These are phyloP conservation scores for Xiphophorus maculatus DNA, from an alignment of 2,113 vertebrate genomes.

Conservation along the genomic window DNA sequence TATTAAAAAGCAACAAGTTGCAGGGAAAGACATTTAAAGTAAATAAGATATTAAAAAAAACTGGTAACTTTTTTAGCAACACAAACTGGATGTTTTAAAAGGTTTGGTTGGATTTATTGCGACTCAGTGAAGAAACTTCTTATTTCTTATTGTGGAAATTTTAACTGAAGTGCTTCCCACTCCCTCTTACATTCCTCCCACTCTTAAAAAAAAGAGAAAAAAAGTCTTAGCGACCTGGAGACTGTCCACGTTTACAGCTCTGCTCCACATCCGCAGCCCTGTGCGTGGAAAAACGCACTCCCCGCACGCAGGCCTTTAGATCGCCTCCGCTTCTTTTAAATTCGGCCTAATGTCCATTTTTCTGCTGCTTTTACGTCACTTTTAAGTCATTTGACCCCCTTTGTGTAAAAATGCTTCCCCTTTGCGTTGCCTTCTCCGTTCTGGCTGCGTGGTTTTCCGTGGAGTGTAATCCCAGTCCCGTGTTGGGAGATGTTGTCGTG, in stretches of 20 bases:
- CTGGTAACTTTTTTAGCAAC: not conserved
- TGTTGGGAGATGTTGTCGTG: slow-evolving; percentile 89
- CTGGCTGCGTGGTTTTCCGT: slow-evolving; percentile 53
- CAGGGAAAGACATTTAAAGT: no score
- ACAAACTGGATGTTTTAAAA: not conserved
- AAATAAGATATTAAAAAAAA: not conserved
- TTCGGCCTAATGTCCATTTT: not conserved
- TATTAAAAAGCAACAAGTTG: not conserved
- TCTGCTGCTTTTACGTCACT: not conserved
- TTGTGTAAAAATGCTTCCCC: slow-evolving; percentile 54
- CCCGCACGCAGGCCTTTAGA: not conserved
- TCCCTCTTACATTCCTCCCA: slow-evolving; percentile 43
- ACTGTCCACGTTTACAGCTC: slow-evolving; percentile 76
- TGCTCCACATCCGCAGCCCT: slow-evolving; percentile 41
- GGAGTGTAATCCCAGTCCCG: slow-evolving; percentile 84
- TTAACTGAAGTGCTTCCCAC: slow-evolving; percentile 8
- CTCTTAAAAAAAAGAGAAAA: slow-evolving; percentile 14
- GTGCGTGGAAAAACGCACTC: not conserved
- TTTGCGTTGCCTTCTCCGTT: slow-evolving; percentile 57
- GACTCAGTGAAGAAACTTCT: slow-evolving; percentile 7
- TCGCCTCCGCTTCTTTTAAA: not conserved
- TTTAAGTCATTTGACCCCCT: not conserved
- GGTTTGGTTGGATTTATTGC: not conserved
- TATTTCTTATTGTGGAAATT: not conserved
- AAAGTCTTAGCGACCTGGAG: slow-evolving; percentile 48